Conservation (phyloP, 2,888 invertebrate genomes). For the Calliopum simillimum region DNA sequence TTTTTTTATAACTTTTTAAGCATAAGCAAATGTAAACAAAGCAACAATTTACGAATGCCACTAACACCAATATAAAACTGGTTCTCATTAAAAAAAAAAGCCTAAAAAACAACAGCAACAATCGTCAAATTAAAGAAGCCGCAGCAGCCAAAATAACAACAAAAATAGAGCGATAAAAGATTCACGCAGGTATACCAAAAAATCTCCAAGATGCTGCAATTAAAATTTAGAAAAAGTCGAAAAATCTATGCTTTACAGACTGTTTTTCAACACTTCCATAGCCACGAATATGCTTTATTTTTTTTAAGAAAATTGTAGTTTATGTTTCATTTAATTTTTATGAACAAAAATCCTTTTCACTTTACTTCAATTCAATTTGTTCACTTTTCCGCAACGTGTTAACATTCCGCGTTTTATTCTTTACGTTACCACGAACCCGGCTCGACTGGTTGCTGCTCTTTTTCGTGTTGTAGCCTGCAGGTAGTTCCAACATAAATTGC, state of each 20-base stretch:
- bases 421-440: conserved; percentile 46
- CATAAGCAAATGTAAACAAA: no score
- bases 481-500: conserved; percentile 11
- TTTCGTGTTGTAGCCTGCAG: conserved; percentile 24
- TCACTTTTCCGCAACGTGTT: neutral
- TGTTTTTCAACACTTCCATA: no score
- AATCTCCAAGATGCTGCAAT: neutral
- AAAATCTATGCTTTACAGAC: neutral
- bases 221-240: neutral
- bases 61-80: neutral
- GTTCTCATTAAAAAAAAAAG: conserved; percentile 13
- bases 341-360: conserved; percentile 1
- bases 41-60: no score
- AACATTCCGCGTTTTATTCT: conserved; percentile 8
- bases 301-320: neutral
- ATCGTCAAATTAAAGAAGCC: neutral
- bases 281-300: neutral
- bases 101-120: conserved; percentile 17
- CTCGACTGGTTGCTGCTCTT: conserved; percentile 43
- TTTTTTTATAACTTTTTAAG: neutral
- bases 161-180: conserved; percentile 12
- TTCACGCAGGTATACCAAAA: conserved; percentile 18
- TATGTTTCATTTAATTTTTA: conserved; percentile 13
- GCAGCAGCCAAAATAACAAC: neutral
- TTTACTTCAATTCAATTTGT: neutral